Evolutionary conservation across 2,113 vertebrate genomes (phyloP), one percentile per base, ranked within the genome.

Genomic region (Crocuta crocuta): DNA sequence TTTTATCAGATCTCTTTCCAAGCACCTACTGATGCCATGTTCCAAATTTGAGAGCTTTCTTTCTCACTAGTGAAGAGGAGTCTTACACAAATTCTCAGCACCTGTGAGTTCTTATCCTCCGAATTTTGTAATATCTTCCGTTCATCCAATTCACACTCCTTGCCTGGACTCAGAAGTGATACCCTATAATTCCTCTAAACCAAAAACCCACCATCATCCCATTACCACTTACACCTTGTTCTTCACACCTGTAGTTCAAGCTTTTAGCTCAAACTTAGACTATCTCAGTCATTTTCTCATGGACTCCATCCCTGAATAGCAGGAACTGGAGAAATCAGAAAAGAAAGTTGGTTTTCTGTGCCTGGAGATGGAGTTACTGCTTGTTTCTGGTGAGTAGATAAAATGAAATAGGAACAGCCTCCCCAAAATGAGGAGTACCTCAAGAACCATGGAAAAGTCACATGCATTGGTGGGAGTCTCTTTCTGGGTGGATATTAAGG

Each of bases 271-370:
- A 74, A 21, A 45, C 58, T 48, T 78, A n/a, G n/a, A 50, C 63
- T 10, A 17, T 55, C n/a, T n/a, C 15, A 9, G 35, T 3, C 48
- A 21, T 79, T 50, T 73, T 17, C 10, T 61, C 17, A 55, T 43
- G 31, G 11, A 39, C 19, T 86, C 48, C 33, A 17, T 58, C 15
- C 15, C 13, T 61, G 50, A 23, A 39, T 45, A 68, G n/a, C 1
- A 80, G 53, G 28, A 94, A 92, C 81, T 76, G 55, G 35, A 89
- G 45, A 74, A 76, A 45, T 26, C 2, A 28, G 79, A 78, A 73
- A 80, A 66, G 55, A 65, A 84, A 85, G 31, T 23, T 15, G 24
- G 11, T 17, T 80, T 91, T 94, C 65, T 55, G 6, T 84, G 48
- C 9, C 63, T 43, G 24, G 63, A 65, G 55, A 39, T 80, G 28